Conservation (phyloP, 30 jellyfish, hydroid and myxozoan genomes). For the Aurelia aurita region DNA sequence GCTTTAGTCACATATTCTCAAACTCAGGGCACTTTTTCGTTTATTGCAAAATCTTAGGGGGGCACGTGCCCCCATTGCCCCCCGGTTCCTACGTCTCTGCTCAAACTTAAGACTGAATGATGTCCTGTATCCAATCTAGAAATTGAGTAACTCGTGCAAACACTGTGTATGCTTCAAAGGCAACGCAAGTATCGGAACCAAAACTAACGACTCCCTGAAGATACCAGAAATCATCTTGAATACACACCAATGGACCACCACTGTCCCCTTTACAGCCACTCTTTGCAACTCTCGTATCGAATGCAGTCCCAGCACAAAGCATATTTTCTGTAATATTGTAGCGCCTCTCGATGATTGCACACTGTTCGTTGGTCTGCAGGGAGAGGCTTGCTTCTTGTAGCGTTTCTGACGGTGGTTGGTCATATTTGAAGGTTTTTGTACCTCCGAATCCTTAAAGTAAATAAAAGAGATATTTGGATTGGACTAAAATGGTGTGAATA, state of each 20-base stretch:
- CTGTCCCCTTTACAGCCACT: conserved; percentile 82
- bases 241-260: conserved; percentile 84
- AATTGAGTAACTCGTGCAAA: conserved; percentile 51
- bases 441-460: conserved; percentile 39
- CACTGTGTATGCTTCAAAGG: conserved; percentile 59
- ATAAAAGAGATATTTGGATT: conserved; percentile 62
- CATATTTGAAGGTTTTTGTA: neutral
- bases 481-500: too few relatives aligned
- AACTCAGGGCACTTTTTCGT: too few relatives aligned
- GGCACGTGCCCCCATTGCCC: too few relatives aligned
- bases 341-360: conserved; percentile 12
- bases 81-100: too few relatives aligned
- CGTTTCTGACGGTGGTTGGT: neutral
- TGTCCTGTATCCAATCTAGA: conserved; percentile 61
- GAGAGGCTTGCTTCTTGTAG: conserved; percentile 75
- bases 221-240: conserved; percentile 33
- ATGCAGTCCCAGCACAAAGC: conserved; percentile 78
- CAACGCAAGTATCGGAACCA: conserved; percentile 64
- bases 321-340: conserved; percentile 39
- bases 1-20: neutral
- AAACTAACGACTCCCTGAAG: conserved; percentile 74
- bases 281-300: conserved; percentile 1
- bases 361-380: conserved; percentile 47
- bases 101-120: neutral
- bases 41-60: too few relatives aligned